phyloP scores from a whole-genome alignment of 2,888 invertebrate genomes.

The Cyclophora albipunctata region DNA sequence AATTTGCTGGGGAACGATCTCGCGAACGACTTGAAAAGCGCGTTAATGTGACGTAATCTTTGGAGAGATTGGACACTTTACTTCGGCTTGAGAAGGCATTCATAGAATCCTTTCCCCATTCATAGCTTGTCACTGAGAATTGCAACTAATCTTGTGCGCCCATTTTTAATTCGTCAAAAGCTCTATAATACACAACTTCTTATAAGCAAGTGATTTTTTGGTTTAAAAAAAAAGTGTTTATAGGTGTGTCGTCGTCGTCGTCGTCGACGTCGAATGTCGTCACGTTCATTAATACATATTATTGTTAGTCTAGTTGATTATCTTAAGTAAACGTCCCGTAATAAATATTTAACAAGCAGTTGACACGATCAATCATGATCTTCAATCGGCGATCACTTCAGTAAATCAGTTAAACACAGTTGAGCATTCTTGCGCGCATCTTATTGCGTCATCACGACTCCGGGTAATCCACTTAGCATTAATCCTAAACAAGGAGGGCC shows the following conservation, averaged over 20 bases:
- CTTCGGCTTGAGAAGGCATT: slow-evolving; percentile 34
- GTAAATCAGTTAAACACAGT: slow-evolving; percentile 24
- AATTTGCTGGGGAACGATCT: slow-evolving; percentile 5
- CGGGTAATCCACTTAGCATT: slow-evolving; percentile 69
- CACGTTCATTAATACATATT: too few species aligned
- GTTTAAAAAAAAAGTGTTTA: neutral
- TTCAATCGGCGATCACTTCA: too few species aligned
- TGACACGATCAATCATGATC: too few species aligned
- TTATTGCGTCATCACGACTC: slow-evolving; percentile 34
- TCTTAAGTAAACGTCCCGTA: too few species aligned
- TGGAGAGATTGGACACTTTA: slow-evolving; percentile 45
- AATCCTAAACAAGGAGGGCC: slow-evolving; percentile 65
- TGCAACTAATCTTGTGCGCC: slow-evolving; percentile 36
- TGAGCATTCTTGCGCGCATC: slow-evolving; percentile 25
- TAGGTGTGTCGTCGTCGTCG: neutral
- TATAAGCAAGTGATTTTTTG: neutral
- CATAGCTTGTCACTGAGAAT: slow-evolving; percentile 35
- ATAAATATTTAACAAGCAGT: too few species aligned
- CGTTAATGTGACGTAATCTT: slow-evolving; percentile 43
- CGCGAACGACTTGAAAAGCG: slow-evolving; percentile 22
- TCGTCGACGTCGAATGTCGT: too few species aligned
- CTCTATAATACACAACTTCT: neutral
- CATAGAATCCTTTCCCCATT: slow-evolving; percentile 45
- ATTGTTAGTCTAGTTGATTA: too few species aligned
- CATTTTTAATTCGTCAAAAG: slow-evolving; percentile 35